Conservation (phyloP, 2,888 invertebrate species). For the Anthrax anthrax region DNA sequence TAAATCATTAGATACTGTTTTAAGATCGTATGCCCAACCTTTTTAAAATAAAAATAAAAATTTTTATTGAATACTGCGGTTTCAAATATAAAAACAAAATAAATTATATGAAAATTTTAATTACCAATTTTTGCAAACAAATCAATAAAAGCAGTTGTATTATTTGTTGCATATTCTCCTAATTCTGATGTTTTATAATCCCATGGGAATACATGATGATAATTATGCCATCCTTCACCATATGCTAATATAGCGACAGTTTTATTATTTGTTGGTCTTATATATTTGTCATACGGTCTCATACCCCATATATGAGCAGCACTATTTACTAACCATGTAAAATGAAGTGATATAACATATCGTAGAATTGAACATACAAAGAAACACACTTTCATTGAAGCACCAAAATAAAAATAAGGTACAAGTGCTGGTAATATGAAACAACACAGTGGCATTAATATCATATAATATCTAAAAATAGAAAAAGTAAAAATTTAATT, state of each 20-base stretch:
- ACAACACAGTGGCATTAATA: conserved; percentile 60
- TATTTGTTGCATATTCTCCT: conserved; percentile 48
- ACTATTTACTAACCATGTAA: conserved; percentile 88
- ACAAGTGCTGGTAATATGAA: conserved; percentile 67
- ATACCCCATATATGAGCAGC: conserved; percentile 87
- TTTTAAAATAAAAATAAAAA: conserved; percentile 16
- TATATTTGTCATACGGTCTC: conserved; percentile 69
- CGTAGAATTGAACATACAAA: conserved; percentile 60
- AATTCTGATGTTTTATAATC: conserved; percentile 63
- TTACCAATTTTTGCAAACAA: conserved; percentile 55
- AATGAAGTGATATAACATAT: conserved; percentile 63
- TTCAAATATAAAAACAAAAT: too few relatives aligned
- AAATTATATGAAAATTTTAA: conserved; percentile 39
- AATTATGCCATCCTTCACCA: conserved; percentile 80
- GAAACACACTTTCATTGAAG: conserved; percentile 57
- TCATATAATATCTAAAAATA: conserved; percentile 41
- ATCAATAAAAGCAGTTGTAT: conserved; percentile 49
- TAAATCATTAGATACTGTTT: conserved; percentile 58
- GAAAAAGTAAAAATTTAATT: not conserved
- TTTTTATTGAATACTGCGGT: not conserved
- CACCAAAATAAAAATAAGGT: conserved; percentile 64
- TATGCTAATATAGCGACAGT: conserved; percentile 50
- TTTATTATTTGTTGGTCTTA: conserved; percentile 55
- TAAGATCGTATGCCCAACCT: conserved; percentile 75
- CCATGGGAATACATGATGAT: conserved; percentile 79